Evolutionary conservation across 2,113 vertebrate species (phyloP), one percentile per base, ranked within the genome.

Genomic region (Pachypanchax playfairii): DNA sequence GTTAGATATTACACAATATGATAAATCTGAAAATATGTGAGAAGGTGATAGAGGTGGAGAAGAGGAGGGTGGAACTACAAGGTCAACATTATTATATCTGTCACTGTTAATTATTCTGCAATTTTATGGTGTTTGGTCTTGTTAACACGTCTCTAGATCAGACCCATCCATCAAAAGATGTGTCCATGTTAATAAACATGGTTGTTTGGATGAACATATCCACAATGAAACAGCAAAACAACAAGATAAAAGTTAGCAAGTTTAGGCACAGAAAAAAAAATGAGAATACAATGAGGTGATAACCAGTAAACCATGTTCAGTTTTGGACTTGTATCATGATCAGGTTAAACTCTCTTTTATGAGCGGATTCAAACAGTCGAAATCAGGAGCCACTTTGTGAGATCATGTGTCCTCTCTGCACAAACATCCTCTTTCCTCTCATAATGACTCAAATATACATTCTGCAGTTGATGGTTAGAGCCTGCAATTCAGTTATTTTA

Each of bases 31-130:
- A 52, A 63, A 67, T 60, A 31, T 5, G 5, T 3, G 33, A 59
- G 11, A 29, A 21, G 39, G 31, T 68, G 61, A 55, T 14, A 26
- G 36, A 73, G 71, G 60, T 21, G 51, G 57, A 44, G 56, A 61
- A 31, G 55, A 14, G n/a, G 65, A 31, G 21, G 48, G 38, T 48
- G 55, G 55, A 65, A 53, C 51, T n/a, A 63, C 58, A 54, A 49
- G 66, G 70, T 50, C n/a, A 1, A 58, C 71, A 57, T 78, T 64
- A 75, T 25, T 82, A 75, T 77, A 58, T 56, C 62, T 77, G 79
- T 70, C 65, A 3, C 50, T 47, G 44, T 62, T 75, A 71, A 77
- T 69, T 72, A 64, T 70, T 42, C 44, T 12, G 70, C 62, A 74
- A 68, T 84, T 72, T 74, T 64, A 54, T 7, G 61, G 53, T 41